Percentiles rank a stretch among this genome's conserved stretches.
Evolutionary conservation across 1,140 invertebrate species (phyloP).

Genomic region (Mesaphorura yosii): DNA sequence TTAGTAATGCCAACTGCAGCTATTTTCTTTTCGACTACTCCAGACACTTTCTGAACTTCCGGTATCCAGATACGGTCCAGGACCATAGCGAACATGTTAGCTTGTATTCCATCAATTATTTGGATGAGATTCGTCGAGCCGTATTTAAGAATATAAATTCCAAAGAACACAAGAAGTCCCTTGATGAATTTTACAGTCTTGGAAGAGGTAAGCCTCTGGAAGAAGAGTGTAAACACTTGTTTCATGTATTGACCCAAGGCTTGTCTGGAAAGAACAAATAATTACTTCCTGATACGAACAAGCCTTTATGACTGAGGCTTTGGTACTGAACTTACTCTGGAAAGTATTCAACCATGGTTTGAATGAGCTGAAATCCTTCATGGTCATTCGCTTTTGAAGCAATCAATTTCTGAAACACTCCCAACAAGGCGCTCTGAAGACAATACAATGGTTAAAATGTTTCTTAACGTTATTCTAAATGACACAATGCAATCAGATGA

Average conservation of each 20-base stretch:
- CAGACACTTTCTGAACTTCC: conserved; percentile 76
- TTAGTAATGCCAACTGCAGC: conserved; percentile 77
- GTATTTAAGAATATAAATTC: conserved; percentile 67
- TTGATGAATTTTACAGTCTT: conserved; percentile 91
- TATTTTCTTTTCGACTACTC: conserved; percentile 70
- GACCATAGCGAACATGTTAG: conserved; percentile 88
- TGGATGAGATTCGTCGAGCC: conserved; percentile 57
- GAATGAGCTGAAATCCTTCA: conserved; percentile 85
- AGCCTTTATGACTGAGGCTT: conserved; percentile 11
- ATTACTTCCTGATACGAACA: not conserved
- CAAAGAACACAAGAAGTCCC: conserved; percentile 79
- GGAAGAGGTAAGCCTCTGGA: conserved; percentile 77
- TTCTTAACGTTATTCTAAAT: not conserved
- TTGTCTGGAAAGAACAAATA: not conserved
- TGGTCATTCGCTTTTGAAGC: conserved; percentile 91
- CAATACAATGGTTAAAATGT: conserved; percentile 23
- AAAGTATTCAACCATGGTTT: conserved; percentile 65
- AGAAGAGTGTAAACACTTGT: conserved; percentile 76
- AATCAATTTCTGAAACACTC: conserved; percentile 92
- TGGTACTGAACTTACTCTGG: conserved; percentile 48
- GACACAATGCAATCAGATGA: conserved; percentile 10
- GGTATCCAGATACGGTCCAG: conserved; percentile 71
- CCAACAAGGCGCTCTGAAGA: conserved; percentile 70
- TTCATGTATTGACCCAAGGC: conserved; percentile 1
- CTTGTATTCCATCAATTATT: conserved; percentile 74